These are phyloP conservation scores for Pomacea canaliculata DNA, from an alignment of 2,888 invertebrate species.

Conservation along the genomic window DNA sequence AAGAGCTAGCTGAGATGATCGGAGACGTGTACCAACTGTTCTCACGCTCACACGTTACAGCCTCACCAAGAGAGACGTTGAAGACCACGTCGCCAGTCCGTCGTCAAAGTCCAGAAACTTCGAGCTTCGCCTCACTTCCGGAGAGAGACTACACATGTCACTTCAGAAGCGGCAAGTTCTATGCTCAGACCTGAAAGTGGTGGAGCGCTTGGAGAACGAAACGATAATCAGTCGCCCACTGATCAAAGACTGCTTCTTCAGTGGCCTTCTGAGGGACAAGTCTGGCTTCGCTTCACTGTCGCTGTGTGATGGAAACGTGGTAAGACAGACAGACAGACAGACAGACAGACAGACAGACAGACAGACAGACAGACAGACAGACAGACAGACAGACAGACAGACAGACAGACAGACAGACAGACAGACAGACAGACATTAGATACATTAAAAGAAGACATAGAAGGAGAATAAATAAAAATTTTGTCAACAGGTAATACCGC, in stretches of 20 bases:
- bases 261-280: not conserved
- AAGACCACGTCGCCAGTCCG: not conserved
- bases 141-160: conserved; percentile 11
- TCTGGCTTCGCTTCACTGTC: conserved; percentile 1
- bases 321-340: conserved; percentile 13
- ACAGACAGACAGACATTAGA: conserved; percentile 15
- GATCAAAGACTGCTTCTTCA: conserved; percentile 4
- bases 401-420: conserved; percentile 10
- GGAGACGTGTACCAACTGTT: not conserved
- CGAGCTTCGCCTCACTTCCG: conserved; percentile 6
- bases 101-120: not conserved
- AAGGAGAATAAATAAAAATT: too few species aligned
- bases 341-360: conserved; percentile 10
- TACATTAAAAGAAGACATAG: too few species aligned
- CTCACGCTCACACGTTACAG: not conserved
- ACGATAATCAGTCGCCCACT: not conserved
- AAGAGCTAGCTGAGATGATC: too few species aligned
- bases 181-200: not conserved
- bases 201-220: not conserved
- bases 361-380: conserved; percentile 15
- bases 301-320: conserved; percentile 7
- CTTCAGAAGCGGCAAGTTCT: not conserved
- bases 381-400: conserved; percentile 14
- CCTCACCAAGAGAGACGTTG: conserved; percentile 10
- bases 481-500: too few species aligned